Percentiles rank a stretch among this genome's conserved stretches.
phyloP scores from a whole-genome alignment of 2,888 invertebrate genomes.

The Cephalotes varians region DNA sequence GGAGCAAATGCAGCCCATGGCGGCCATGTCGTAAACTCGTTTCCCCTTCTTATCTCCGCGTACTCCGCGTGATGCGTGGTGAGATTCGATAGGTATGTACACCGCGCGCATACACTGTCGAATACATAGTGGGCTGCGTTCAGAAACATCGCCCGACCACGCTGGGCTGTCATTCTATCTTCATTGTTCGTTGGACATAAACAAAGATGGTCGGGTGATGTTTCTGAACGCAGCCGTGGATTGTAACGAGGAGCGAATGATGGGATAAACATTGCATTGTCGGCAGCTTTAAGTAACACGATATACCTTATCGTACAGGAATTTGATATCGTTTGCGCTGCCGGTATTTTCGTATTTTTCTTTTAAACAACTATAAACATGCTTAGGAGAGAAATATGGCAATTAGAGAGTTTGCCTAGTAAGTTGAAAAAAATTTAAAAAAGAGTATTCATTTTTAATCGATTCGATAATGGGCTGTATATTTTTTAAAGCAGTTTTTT shows the following conservation, averaged over 20 bases:
- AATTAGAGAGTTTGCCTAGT: not conserved
- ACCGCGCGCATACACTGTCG: not conserved
- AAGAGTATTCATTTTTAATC: not conserved
- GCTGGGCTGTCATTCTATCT: too few species aligned
- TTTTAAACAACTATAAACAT: not conserved
- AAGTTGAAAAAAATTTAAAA: not conserved
- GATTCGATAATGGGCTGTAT: not conserved
- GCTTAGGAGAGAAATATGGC: not conserved
- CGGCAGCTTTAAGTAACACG: conserved; percentile 15
- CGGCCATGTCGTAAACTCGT: conserved; percentile 25
- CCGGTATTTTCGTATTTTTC: not conserved
- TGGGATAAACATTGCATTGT: conserved; percentile 11
- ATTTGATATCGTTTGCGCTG: conserved; percentile 7
- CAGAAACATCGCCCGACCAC: too few species aligned
- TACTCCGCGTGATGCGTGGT: not conserved
- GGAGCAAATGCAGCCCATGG: not conserved
- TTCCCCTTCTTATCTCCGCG: not conserved
- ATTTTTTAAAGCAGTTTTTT: not conserved
- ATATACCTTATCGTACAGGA: conserved; percentile 14
- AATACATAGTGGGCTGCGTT: too few species aligned
- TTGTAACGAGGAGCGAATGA: not conserved
- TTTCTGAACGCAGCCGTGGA: too few species aligned
- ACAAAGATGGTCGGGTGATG: too few species aligned
- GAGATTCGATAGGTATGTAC: not conserved
- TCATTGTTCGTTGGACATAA: too few species aligned